Conservation (phyloP, 2,113 vertebrate genomes). For the Macrotis lagotis region DNA sequence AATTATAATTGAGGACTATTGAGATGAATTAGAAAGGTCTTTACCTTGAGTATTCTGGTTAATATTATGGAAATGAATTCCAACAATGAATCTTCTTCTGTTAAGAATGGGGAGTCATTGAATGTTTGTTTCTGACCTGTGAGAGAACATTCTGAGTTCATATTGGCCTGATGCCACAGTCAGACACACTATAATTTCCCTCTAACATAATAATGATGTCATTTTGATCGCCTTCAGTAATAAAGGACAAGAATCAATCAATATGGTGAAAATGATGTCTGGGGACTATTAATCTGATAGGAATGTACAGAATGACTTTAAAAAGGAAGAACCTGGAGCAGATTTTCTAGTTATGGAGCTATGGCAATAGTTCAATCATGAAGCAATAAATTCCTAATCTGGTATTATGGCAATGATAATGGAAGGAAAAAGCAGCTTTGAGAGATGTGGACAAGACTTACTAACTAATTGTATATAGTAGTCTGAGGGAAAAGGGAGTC, state of each 20-base stretch:
- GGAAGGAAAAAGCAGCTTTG: not conserved
- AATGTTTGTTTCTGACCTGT: too few relatives aligned
- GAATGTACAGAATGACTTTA: not conserved
- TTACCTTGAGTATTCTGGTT: not conserved
- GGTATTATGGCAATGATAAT: not conserved
- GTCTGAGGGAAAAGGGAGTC: not conserved
- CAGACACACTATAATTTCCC: too few relatives aligned
- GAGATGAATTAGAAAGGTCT: not conserved
- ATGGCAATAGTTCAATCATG: not conserved
- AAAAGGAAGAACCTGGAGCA: not conserved
- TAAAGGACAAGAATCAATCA: too few relatives aligned
- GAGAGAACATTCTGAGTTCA: too few relatives aligned
- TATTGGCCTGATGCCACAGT: too few relatives aligned
- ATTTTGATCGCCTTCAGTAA: too few relatives aligned
- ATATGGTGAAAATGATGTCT: not conserved
- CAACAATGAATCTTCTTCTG: not conserved
- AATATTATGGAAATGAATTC: not conserved
- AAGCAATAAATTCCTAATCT: not conserved
- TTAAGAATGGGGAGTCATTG: not conserved
- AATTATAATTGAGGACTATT: not conserved
- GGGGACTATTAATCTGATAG: not conserved
- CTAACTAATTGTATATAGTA: conserved; percentile 3
- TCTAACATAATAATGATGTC: too few relatives aligned
- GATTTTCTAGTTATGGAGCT: not conserved
- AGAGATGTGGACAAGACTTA: not conserved